Evolutionary conservation across 2,113 vertebrate genomes (phyloP), one percentile per base, ranked within the genome.

Genomic region (Lipophrys pholis): DNA sequence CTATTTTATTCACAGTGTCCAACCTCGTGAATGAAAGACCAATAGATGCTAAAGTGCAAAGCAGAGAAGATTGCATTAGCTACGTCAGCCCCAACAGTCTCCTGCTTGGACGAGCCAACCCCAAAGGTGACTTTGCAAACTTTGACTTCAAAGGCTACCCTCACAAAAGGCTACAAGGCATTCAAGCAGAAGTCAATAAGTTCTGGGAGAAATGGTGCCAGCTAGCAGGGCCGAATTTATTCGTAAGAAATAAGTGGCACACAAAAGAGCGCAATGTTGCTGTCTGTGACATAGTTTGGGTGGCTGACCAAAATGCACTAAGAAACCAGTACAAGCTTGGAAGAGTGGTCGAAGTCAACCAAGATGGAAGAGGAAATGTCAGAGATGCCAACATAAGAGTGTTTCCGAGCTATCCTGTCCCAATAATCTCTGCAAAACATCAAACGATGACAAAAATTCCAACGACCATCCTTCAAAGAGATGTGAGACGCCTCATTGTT

Each of bases 231-330:
- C 67, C 61, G 0, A 76, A 80, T 12, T 5, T 86, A 2, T 80
- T 86, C 51, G 10, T 80, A 0, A 68, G 62, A 10, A 73, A 38
- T 10, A 82, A 82, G 49, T 82, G 72, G 70, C 83, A 85, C 11
- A 72, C 76, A 3, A 40, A 0, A 5, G 1, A 68, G 2, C 4
- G 50, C 5, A 77, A 83, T 16, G 60, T 70, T 1, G 43, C 79
- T 8, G 21, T 60, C 6, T 62, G 76, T 6, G 72, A 83, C 8
- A 12, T 74, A 1, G 49, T 78, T 11, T 80, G 72, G 75, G 15
- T 77, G 5, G 52, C 17, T 9, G 41, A 60, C 50, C 76, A 83
- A 36, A 69, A 69, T 3, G 49, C 30, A 0, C 10, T 73, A 16
- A 78, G 53, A 10, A 16, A 59, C 5, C 58, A 78, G 11, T 60